Conservation (phyloP, 2,888 invertebrate genomes). For the Adelognathus sp. region DNA sequence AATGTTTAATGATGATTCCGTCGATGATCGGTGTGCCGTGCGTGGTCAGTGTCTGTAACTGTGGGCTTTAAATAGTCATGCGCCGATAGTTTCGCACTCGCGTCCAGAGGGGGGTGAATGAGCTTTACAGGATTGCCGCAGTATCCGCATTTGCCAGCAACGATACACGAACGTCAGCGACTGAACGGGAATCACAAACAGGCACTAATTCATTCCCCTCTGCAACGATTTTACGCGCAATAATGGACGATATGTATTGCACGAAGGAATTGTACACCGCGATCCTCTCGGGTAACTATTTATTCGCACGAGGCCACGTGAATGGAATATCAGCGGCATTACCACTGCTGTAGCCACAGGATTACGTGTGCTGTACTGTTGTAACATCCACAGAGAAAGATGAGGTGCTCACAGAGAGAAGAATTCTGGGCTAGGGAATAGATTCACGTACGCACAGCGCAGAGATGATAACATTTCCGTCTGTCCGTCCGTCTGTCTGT, state of each 20-base stretch:
- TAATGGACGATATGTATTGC: neutral
- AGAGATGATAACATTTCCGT: no score
- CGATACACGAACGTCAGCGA: neutral
- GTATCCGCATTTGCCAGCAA: conserved; percentile 28
- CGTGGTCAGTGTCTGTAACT: neutral
- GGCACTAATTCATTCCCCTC: conserved; percentile 9
- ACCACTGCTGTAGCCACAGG: neutral
- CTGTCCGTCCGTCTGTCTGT: no score
- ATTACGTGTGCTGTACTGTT: neutral
- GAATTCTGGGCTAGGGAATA: no score
- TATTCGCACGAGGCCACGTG: conserved; percentile 31
- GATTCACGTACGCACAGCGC: no score
- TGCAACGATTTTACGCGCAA: neutral
- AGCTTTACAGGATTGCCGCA: conserved; percentile 28
- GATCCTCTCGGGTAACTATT: conserved; percentile 18
- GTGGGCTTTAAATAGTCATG: conserved; percentile 48
- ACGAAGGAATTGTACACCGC: neutral
- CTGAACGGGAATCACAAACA: neutral
- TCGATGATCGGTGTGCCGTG: conserved; percentile 35
- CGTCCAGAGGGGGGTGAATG: neutral
- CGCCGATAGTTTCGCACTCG: conserved; percentile 30
- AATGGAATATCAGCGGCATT: conserved; percentile 40
- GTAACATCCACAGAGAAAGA: conserved; percentile 11
- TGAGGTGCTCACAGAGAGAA: no score
- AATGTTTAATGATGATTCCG: conserved; percentile 58